Conservation (phyloP, 2,797 vertebrate genomes). For the Cossypha dichroa region DNA sequence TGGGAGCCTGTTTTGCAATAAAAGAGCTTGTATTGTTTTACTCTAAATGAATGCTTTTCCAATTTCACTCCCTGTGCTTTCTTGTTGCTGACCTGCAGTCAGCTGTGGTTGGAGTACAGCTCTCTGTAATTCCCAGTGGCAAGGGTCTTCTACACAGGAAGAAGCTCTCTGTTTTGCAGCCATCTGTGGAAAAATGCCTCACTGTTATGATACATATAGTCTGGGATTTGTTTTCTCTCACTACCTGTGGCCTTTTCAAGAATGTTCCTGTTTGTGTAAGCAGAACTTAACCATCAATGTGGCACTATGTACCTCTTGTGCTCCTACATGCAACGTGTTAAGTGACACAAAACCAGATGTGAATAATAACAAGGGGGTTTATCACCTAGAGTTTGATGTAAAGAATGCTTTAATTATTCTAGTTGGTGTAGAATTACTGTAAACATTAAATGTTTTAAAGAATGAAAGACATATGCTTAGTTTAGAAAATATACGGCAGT, state of each 20-base stretch:
- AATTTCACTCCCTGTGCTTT: not conserved
- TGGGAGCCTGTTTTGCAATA: not conserved
- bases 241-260: not conserved
- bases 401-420: not conserved
- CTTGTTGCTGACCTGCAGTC: not conserved
- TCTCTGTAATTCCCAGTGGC: not conserved
- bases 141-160: not conserved
- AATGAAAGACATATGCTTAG: not conserved
- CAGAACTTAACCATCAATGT: not conserved
- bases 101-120: not conserved
- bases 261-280: not conserved
- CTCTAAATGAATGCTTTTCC: not conserved
- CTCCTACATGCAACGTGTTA: not conserved
- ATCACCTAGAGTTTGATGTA: not conserved
- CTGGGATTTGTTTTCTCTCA: not conserved
- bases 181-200: not conserved
- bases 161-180: not conserved
- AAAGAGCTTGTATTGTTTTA: not conserved
- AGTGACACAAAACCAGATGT: not conserved
- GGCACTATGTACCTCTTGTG: not conserved
- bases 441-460: constrained; percentile 1
- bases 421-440: not conserved
- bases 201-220: not conserved
- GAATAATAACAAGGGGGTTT: not conserved
- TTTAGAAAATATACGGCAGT: not conserved